Evolutionary conservation across 1,140 invertebrate genomes (phyloP), one percentile per base, ranked within the genome.

Genomic region (Palaemon carinicauda): DNA sequence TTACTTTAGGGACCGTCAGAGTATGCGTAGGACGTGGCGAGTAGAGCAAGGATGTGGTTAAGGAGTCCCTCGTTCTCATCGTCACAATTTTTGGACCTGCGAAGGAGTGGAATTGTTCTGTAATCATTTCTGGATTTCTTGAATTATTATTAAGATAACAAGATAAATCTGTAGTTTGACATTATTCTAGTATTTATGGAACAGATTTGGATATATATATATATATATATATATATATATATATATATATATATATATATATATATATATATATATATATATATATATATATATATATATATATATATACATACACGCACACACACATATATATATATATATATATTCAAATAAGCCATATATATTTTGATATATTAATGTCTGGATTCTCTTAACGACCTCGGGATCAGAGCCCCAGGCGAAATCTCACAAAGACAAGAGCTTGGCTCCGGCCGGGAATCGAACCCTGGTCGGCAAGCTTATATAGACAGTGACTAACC

Each of bases 11-110:
- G 12, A 86, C 65, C 5, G 83, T 86, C 50, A 86, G 84, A 15
- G 84, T 86, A 52, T 86, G 84, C 19, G 84, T 86, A 12, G 84
- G 60, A 29, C 84, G 77, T 17, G 84, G 84, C 17, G 77, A 54
- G 50, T 86, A 86, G 50, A 71, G 84, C 27, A 86, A 65, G 41
- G 56, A 33, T n/a, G 27, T 65, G 51, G 65, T 54, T 17, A 86
- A 69, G 19, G 84, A 86, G 27, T 86, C 84, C 50, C 15, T 56
- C 1, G 78, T 29, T 69, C 51, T 50, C 24, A 80, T 52, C 29
- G 74, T 24, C 60, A 51, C 77, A n/a, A 80, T 51, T 10, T 78
- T 71, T 4, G 82, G 82, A 19, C 82, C 52, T 19, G 10, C 24
- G 9, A 21, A 24, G 31, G 15, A 60, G 7, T 17, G 27, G 9